phyloP scores from a whole-genome alignment of 1,140 invertebrate species.

The Lasaia peninsularis region DNA sequence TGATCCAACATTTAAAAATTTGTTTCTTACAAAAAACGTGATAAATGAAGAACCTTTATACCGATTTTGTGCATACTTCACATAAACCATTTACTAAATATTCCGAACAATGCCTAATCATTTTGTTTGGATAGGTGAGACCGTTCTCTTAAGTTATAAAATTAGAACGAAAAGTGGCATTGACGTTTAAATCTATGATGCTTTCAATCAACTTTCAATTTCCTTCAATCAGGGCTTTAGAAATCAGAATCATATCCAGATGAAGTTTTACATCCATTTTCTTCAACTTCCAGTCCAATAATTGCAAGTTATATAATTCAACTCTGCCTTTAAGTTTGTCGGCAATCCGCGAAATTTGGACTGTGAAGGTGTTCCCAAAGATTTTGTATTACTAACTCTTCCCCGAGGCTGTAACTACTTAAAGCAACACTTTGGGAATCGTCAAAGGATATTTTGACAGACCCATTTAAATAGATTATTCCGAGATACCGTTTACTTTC shows the following conservation, averaged over 20 bases:
- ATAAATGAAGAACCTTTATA: too few relatives aligned
- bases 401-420: conserved; percentile 4
- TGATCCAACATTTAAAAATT: too few relatives aligned
- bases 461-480: conserved; percentile 1
- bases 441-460: conserved; percentile 8
- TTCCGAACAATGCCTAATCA: too few relatives aligned
- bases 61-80: too few relatives aligned
- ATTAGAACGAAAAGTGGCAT: too few relatives aligned
- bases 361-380: conserved; percentile 24
- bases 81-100: too few relatives aligned
- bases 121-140: too few relatives aligned
- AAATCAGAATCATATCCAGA: neutral
- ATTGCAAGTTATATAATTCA: conserved; percentile 49
- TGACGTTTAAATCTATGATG: too few relatives aligned
- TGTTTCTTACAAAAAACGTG: too few relatives aligned
- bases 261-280: neutral
- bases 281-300: conserved; percentile 38
- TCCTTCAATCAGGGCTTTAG: too few relatives aligned
- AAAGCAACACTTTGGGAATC: conserved; percentile 6
- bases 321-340: conserved; percentile 45
- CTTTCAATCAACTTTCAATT: too few relatives aligned
- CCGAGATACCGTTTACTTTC: neutral
- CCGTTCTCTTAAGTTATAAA: too few relatives aligned
- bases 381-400: conserved; percentile 12
- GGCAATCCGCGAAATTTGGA: conserved; percentile 32